Evolutionary conservation across 2,888 invertebrate species (phyloP).

Genomic region (Caenorhabditis plicata): DNA sequence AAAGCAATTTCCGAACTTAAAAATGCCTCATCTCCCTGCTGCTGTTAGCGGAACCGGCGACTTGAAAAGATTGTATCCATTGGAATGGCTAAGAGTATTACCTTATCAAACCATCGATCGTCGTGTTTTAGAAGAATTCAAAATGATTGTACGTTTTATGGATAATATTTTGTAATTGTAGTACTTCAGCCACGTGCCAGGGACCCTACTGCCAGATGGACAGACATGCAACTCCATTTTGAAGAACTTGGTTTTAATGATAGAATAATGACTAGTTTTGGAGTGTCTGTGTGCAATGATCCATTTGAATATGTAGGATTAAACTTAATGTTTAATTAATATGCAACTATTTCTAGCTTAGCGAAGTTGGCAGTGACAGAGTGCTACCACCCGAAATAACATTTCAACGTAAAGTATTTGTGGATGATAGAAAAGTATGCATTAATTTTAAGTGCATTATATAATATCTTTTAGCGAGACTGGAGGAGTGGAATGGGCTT

Average conservation of each 20-base stretch:
- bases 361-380: constrained; percentile 20
- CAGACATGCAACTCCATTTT: constrained; percentile 15
- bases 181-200: constrained; percentile 26
- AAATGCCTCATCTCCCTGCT: constrained; percentile 17
- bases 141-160: constrained; percentile 25
- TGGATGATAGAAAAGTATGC: constrained; percentile 27
- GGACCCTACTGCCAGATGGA: constrained; percentile 24
- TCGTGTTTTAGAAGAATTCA: constrained; percentile 23
- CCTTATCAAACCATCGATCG: constrained; percentile 25
- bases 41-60: constrained; percentile 17
- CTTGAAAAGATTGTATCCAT: constrained; percentile 10
- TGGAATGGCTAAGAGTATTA: constrained; percentile 17
- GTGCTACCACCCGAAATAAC: constrained; percentile 12
- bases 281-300: constrained; percentile 26
- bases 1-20: constrained; percentile 12
- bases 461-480: constrained; percentile 16
- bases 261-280: constrained; percentile 13
- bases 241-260: constrained; percentile 19
- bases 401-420: constrained; percentile 17
- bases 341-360: not conserved
- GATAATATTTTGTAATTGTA: not conserved
- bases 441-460: not conserved
- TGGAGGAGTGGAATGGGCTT: constrained; percentile 24
- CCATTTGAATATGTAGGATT: constrained; percentile 15
- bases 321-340: not conserved